Percentiles rank a stretch among this genome's conserved stretches.
phyloP scores from a whole-genome alignment of 2,797 vertebrate genomes.

The Pachyuromys duprasi region DNA sequence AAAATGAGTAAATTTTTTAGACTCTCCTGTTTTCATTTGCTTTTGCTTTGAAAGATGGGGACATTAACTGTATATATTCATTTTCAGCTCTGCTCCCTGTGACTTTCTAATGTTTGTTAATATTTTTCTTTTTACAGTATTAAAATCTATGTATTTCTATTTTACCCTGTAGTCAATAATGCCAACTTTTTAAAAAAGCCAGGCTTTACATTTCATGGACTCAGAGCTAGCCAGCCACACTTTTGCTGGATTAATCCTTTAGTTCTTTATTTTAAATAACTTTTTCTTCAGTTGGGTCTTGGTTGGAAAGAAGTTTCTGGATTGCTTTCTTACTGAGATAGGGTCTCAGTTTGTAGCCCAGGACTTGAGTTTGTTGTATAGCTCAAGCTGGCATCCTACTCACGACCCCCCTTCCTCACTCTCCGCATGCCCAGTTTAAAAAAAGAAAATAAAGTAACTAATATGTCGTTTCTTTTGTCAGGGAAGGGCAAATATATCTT shows the following conservation, averaged over 20 bases:
- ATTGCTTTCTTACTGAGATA: neutral
- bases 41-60: slow-evolving; percentile 24
- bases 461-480: neutral
- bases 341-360: neutral
- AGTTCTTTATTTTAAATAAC: slow-evolving; percentile 37
- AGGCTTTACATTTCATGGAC: slow-evolving; percentile 41
- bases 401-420: neutral
- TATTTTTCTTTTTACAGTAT: slow-evolving; percentile 40
- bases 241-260: slow-evolving; percentile 31
- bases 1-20: neutral
- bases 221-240: neutral
- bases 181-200: neutral
- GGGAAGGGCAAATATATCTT: neutral
- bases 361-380: neutral
- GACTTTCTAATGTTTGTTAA: neutral
- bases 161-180: slow-evolving; percentile 24
- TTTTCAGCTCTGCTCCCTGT: neutral
- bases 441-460: neutral
- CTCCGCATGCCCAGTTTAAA: neutral
- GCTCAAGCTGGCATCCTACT: neutral
- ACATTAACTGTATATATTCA: slow-evolving; percentile 22
- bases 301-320: neutral
- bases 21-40: neutral
- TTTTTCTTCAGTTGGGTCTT: slow-evolving; percentile 46
- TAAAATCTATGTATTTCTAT: neutral